These are phyloP conservation scores for Campaea margaritaria DNA, from an alignment of 2,888 invertebrate species.

Conservation along the genomic window DNA sequence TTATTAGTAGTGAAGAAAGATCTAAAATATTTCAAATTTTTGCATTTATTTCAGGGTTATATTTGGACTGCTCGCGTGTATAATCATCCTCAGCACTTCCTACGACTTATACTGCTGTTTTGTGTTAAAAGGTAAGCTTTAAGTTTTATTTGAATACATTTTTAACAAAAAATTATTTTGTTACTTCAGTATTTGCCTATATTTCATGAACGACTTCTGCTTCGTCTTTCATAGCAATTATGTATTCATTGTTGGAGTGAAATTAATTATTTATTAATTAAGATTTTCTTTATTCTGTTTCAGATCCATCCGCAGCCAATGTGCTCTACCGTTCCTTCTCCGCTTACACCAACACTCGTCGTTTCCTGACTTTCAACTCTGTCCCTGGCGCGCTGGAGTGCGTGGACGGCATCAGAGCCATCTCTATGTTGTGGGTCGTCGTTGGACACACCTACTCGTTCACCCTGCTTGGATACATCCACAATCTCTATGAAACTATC, in stretches of 20 bases:
- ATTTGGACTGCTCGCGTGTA: slow-evolving; percentile 53
- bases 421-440: slow-evolving; percentile 80
- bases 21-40: no score
- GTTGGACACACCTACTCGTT: slow-evolving; percentile 68
- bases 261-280: not conserved
- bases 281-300: slow-evolving; percentile 6
- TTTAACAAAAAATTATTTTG: no score
- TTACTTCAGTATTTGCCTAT: no score
- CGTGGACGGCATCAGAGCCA: slow-evolving; percentile 71
- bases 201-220: no score
- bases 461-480: slow-evolving; percentile 53
- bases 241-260: not conserved
- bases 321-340: slow-evolving; percentile 62
- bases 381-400: slow-evolving; percentile 65
- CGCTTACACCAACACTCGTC: slow-evolving; percentile 68
- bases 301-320: slow-evolving; percentile 48
- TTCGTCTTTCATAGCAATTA: not conserved
- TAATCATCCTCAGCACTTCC: slow-evolving; percentile 54
- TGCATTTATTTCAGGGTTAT: slow-evolving; percentile 53
- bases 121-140: slow-evolving; percentile 52
- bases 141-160: not conserved
- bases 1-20: no score
- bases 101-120: slow-evolving; percentile 58
- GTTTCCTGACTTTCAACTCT: slow-evolving; percentile 62
- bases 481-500: slow-evolving; percentile 50